A percentile compares a stretch with the other conserved stretches of the same genome.
These are phyloP conservation scores for Danionella dracula DNA, from an alignment of 2,797 vertebrate species.

Conservation along the genomic window DNA sequence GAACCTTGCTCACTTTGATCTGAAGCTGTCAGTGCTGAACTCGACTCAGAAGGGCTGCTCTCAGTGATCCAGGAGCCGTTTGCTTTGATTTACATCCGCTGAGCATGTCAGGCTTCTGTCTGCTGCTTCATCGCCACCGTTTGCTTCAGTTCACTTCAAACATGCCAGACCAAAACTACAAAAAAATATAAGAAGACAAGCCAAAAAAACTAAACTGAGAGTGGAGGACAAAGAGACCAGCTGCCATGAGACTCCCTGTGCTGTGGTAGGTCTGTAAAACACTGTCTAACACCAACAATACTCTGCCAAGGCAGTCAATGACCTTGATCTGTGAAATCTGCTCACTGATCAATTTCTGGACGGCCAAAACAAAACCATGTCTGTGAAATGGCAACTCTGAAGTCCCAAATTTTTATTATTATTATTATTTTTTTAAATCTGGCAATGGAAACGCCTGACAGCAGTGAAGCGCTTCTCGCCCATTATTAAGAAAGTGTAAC, in stretches of 20 bases:
- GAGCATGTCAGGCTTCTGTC: conserved; percentile 15
- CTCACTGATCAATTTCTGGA: background rate
- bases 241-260: conserved; percentile 5
- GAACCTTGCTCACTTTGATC: conserved; percentile 4
- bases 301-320: background rate
- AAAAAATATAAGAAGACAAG: conserved; percentile 15
- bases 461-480: conserved; percentile 5
- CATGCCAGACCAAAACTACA: conserved; percentile 2
- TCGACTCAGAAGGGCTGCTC: background rate
- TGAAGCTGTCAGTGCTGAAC: conserved; percentile 13
- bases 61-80: conserved; percentile 4
- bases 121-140: conserved; percentile 11
- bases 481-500: conserved; percentile 23
- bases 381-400: background rate
- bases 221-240: conserved; percentile 14
- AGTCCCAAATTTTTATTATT: no score
- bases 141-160: conserved; percentile 15
- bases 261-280: conserved; percentile 3
- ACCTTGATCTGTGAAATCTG: background rate
- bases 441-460: conserved; percentile 10
- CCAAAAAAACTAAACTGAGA: background rate
- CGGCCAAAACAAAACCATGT: background rate
- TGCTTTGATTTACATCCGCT: conserved; percentile 17
- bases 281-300: background rate
- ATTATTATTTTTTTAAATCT: background rate